These are phyloP conservation scores for Geococcyx californianus DNA, from an alignment of 2,113 vertebrate genomes.

Conservation along the genomic window DNA sequence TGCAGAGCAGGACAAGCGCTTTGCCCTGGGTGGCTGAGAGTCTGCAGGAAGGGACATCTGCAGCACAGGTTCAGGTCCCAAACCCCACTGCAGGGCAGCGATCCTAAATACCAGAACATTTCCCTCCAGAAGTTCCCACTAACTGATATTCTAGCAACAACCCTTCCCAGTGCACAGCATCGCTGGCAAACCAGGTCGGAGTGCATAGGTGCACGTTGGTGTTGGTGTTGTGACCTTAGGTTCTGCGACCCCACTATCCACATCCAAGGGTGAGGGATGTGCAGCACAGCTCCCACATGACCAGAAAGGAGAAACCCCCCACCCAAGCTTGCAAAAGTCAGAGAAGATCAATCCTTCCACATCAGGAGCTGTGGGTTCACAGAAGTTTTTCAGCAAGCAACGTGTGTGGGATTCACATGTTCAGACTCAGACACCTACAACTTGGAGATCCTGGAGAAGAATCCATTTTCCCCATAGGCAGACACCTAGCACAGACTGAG, in stretches of 20 bases:
- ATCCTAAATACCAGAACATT: background rate
- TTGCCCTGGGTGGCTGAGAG: background rate
- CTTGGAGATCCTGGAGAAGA: background rate
- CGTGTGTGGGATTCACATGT: background rate
- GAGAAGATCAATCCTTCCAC: background rate
- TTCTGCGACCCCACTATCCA: background rate
- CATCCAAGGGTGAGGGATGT: fast-evolving
- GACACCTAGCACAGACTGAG: fast-evolving
- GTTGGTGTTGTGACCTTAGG: fast-evolving
- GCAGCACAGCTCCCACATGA: background rate
- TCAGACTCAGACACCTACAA: background rate
- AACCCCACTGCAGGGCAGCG: background rate
- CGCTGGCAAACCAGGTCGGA: background rate
- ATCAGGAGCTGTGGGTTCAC: background rate
- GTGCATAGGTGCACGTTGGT: background rate
- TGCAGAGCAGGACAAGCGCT: background rate
- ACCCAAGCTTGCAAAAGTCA: background rate
- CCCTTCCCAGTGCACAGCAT: background rate
- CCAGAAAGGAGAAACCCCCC: background rate
- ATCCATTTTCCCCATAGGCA: background rate
- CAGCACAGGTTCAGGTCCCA: background rate
- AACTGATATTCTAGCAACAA: background rate
- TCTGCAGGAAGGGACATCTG: background rate
- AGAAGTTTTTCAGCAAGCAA: background rate
- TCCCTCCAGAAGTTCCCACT: background rate